Evolutionary conservation across 2,113 vertebrate species (phyloP).

Genomic region (Osmerus mordax): DNA sequence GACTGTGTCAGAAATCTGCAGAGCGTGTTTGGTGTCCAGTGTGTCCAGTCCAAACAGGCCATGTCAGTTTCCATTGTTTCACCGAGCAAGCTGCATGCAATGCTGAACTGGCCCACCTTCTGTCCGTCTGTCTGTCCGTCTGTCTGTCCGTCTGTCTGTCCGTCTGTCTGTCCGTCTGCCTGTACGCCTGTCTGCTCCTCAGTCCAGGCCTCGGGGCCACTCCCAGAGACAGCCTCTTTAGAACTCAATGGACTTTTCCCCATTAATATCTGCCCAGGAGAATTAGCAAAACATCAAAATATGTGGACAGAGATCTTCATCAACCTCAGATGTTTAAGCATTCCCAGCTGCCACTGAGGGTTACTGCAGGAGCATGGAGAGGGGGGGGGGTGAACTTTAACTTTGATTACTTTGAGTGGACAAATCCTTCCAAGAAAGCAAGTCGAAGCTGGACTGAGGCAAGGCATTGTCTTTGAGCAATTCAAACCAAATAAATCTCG

Average conservation of each 20-base stretch:
- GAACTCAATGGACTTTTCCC: conserved; percentile 45
- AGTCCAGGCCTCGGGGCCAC: too few relatives aligned
- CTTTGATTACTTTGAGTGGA: conserved; percentile 42
- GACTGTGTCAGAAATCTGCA: not conserved
- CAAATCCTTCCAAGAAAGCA: conserved; percentile 39
- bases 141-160: too few relatives aligned
- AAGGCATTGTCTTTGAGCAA: conserved; percentile 38
- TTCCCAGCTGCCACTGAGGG: conserved; percentile 56
- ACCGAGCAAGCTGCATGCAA: not conserved
- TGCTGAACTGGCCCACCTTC: too few relatives aligned
- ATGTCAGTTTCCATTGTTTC: conserved; percentile 34
- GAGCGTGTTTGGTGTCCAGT: conserved; percentile 28
- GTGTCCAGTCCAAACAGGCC: conserved; percentile 47
- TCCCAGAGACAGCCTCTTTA: conserved; percentile 19
- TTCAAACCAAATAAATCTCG: conserved; percentile 44
- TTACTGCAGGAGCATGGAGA: conserved; percentile 40
- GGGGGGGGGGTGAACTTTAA: conserved; percentile 35
- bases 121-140: too few relatives aligned
- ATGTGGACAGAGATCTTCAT: conserved; percentile 52
- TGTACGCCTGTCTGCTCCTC: conserved; percentile 14
- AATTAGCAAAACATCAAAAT: conserved; percentile 61
- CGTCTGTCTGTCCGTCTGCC: conserved; percentile 7
- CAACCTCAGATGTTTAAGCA: conserved; percentile 52
- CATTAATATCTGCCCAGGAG: conserved; percentile 56
- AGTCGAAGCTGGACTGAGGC: conserved; percentile 29